Evolutionary conservation across 2,797 vertebrate species (phyloP).

Genomic region (Cyprinella venusta): DNA sequence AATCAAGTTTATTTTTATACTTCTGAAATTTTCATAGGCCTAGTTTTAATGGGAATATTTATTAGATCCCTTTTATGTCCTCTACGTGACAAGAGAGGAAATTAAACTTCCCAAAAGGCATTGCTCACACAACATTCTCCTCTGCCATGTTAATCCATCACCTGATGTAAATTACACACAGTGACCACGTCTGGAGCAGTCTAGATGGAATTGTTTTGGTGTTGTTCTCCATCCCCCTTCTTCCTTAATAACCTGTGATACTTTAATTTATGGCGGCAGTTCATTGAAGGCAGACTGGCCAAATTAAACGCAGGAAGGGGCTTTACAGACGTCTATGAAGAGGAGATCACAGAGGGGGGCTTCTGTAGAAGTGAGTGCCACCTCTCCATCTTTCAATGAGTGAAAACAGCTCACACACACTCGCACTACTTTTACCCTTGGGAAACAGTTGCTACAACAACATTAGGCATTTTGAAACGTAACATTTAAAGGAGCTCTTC

Average conservation of each 20-base stretch:
- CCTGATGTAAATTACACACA: constrained; percentile 79
- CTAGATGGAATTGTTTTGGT: constrained; percentile 74
- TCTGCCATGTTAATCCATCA: constrained; percentile 77
- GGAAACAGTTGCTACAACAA: background rate
- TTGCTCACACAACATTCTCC: constrained; percentile 67
- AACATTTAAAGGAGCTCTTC: background rate
- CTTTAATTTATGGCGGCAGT: constrained; percentile 86
- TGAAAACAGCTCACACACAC: constrained; percentile 6
- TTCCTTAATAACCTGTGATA: constrained; percentile 76
- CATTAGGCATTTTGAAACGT: background rate
- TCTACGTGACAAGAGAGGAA: constrained; percentile 77
- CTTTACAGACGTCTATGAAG: constrained; percentile 95
- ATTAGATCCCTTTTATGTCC: constrained; percentile 74
- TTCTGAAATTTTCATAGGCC: background rate
- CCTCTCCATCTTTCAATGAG: constrained; percentile 59
- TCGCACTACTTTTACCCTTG: background rate
- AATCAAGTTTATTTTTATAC: constrained; percentile 39
- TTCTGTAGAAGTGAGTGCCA: constrained; percentile 90
- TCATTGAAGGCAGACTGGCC: constrained; percentile 95
- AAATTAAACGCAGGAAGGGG: constrained; percentile 95
- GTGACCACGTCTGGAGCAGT: constrained; percentile 73
- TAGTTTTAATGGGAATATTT: constrained; percentile 70
- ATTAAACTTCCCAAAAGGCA: constrained; percentile 78
- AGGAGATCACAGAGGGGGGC: constrained; percentile 95
- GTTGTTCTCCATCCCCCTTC: constrained; percentile 53